Evolutionary conservation across 1,140 invertebrate genomes (phyloP), one percentile per base, ranked within the genome.

Genomic region (Leptonema lineaticorne): DNA sequence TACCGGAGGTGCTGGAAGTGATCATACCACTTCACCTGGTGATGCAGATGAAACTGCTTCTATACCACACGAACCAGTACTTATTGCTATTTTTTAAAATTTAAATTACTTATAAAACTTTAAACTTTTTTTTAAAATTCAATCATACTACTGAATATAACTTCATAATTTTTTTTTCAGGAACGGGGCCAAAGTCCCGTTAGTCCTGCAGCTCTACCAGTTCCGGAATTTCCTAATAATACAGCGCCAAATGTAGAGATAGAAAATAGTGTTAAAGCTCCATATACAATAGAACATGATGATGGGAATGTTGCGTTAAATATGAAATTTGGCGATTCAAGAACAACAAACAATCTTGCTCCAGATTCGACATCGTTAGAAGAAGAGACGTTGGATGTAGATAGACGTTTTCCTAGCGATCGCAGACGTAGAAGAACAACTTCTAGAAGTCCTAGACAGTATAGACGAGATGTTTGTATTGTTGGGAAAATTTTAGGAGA

Each of bases 21-120:
- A 80, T 41, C 74, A 77, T 27, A 78, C 73, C 27, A 78, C 78
- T 1, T 78, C 78, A 11, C 30, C 63, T 1, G 70, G 67, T 33
- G 70, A 72, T 27, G 67, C 66, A 3, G 67, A 71, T 24, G 70
- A 71, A 60, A 72, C 70, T 20, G 70, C 70, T 24, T 72, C 70
- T 1, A 57, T 69, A 16, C 67, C 65, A 3, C 62, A 64, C 24
- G 62, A 50, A 64, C 62, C 6, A 4, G 30, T 62, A 62, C 30
- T n/a, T n/a, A n/a, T n/a, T n/a, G n/a, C n/a, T n/a, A n/a, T n/a
- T n/a, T n/a, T n/a, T n/a, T n/a, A n/a, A n/a, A 53, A 16, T 53
- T 24, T 3, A 6, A 53, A 22, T 6, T 27, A 16, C 2, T 16
- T 53, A 53, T 48, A 7, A 48, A 48, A 48, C 2, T 18, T 24